phyloP scores from a whole-genome alignment of 1,140 invertebrate species.

The Atta colombica region DNA sequence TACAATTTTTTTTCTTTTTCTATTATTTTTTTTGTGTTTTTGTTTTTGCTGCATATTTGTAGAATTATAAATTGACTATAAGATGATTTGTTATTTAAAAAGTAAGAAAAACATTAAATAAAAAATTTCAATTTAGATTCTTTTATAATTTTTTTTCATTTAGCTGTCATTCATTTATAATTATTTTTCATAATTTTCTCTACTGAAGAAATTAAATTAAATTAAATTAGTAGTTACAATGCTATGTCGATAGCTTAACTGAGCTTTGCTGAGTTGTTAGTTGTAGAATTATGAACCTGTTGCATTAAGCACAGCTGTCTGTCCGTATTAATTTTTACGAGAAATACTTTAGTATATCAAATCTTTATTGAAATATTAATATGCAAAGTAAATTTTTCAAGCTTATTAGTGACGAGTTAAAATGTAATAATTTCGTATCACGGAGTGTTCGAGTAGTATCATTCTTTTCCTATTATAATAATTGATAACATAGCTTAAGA shows the following conservation, averaged over 20 bases:
- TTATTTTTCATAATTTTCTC: neutral
- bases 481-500: neutral
- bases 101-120: neutral
- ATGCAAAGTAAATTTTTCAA: neutral
- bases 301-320: slow-evolving; percentile 52
- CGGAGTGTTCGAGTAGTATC: neutral
- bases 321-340: slow-evolving; percentile 48
- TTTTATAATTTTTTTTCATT: neutral
- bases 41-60: neutral
- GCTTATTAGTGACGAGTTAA: neutral
- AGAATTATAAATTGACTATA: neutral
- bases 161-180: neutral
- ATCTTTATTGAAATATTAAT: neutral
- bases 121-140: neutral
- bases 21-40: neutral
- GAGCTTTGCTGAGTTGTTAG: slow-evolving; percentile 47
- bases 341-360: neutral
- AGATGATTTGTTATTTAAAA: neutral
- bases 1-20: neutral
- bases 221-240: slow-evolving; percentile 60
- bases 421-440: neutral
- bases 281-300: slow-evolving; percentile 69
- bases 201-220: slow-evolving; percentile 36
- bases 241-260: slow-evolving; percentile 33
- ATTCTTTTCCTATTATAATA: neutral